These are phyloP conservation scores for Macropodus opercularis DNA, from an alignment of 2,797 vertebrate genomes.

Conservation along the genomic window DNA sequence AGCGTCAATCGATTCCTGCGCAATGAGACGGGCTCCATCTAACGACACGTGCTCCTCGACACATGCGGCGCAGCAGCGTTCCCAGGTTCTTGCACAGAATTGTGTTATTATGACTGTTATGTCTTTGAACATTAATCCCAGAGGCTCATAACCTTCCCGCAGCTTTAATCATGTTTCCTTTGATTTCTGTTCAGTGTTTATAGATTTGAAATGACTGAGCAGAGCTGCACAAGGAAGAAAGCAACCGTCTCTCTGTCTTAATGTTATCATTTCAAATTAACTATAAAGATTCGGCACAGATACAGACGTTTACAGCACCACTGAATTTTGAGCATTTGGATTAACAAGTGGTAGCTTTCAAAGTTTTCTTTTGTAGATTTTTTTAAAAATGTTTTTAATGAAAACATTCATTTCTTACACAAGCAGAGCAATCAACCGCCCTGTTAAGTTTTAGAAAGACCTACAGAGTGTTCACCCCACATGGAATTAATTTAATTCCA, in stretches of 20 bases:
- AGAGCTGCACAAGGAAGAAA: neutral
- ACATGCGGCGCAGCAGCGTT: conserved; percentile 21
- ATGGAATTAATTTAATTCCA: conserved; percentile 66
- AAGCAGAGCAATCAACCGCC: conserved; percentile 21
- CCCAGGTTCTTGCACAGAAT: conserved; percentile 19
- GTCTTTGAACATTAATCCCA: conserved; percentile 15
- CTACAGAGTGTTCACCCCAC: conserved; percentile 27
- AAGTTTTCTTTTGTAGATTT: too few relatives aligned
- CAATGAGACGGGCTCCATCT: neutral
- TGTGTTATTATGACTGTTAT: conserved; percentile 28
- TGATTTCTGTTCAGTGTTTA: neutral
- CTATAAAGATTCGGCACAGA: neutral
- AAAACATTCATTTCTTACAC: conserved; percentile 35
- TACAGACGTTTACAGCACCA: neutral
- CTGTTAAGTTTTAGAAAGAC: conserved; percentile 19
- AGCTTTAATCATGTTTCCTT: neutral
- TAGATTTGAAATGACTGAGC: neutral
- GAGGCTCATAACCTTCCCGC: conserved; percentile 6
- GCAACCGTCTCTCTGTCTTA: neutral
- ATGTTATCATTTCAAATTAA: too few relatives aligned
- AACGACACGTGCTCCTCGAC: conserved; percentile 4
- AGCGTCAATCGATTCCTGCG: neutral
- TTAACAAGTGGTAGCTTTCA: neutral
- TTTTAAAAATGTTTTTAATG: neutral
- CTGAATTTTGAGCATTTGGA: neutral